These are phyloP conservation scores for Malthinus flaveolus DNA, from an alignment of 2,888 invertebrate genomes.

Conservation along the genomic window DNA sequence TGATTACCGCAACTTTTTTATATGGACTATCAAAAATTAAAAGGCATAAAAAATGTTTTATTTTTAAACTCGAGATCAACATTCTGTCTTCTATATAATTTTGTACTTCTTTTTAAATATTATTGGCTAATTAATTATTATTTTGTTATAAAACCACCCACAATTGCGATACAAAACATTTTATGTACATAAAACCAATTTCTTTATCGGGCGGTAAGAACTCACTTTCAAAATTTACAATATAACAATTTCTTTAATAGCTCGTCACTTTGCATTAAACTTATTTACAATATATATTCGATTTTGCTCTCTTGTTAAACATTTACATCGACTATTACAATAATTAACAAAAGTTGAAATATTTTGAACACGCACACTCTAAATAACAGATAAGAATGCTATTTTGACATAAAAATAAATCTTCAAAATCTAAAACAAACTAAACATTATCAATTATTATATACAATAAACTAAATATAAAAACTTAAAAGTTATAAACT, in stretches of 20 bases:
- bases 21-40: conserved; percentile 4
- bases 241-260: conserved; percentile 19
- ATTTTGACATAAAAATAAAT: conserved; percentile 42
- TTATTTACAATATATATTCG: conserved; percentile 7
- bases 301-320: neutral
- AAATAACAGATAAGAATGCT: conserved; percentile 25
- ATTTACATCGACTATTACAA: neutral
- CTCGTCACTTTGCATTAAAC: conserved; percentile 21
- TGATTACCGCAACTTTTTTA: conserved; percentile 14
- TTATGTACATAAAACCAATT: conserved; percentile 2
- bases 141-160: neutral
- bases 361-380: neutral
- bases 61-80: conserved; percentile 51
- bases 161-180: neutral
- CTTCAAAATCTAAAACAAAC: conserved; percentile 45
- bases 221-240: neutral
- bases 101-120: conserved; percentile 48
- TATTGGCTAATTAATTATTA: conserved; percentile 11
- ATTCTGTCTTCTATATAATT: conserved; percentile 47
- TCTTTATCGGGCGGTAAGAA: neutral
- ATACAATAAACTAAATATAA: conserved; percentile 5
- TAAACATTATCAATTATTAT: conserved; percentile 7
- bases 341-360: too few relatives aligned
- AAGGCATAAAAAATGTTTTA: conserved; percentile 41
- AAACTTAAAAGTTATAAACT: conserved; percentile 1